phyloP scores from a whole-genome alignment of 2,888 invertebrate genomes.

The Leptopterna dolabrata region DNA sequence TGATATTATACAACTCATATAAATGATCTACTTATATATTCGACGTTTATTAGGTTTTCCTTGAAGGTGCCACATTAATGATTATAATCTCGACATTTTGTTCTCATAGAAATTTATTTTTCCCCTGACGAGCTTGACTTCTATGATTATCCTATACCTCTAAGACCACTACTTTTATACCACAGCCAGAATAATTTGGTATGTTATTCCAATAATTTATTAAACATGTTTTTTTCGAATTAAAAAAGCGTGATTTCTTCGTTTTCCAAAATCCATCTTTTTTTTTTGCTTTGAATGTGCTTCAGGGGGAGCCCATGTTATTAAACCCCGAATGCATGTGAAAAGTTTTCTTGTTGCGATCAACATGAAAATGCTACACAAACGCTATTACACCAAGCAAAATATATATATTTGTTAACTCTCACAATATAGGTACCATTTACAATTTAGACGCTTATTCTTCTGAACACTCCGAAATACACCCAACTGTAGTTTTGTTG shows the following conservation, averaged over 20 bases:
- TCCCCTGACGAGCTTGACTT: not conserved
- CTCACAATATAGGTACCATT: not conserved
- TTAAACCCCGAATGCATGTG: not conserved
- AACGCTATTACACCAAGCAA: not conserved
- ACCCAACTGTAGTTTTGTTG: not conserved
- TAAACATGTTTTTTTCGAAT: not conserved
- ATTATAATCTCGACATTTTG: not conserved
- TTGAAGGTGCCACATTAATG: not conserved
- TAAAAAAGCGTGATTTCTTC: constrained; percentile 16
- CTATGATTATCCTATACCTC: not conserved
- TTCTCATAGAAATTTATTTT: not conserved
- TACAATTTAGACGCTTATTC: not conserved
- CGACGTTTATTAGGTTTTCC: not conserved
- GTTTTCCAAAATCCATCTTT: not conserved
- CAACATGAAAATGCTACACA: not conserved
- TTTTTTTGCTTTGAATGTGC: not conserved
- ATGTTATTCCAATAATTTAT: not conserved
- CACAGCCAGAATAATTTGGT: constrained; percentile 40
- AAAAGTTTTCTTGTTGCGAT: not conserved
- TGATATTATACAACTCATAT: not conserved
- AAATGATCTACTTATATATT: not conserved
- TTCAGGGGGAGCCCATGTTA: constrained; percentile 18
- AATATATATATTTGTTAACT: not conserved
- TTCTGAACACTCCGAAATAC: not conserved
- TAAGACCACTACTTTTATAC: constrained; percentile 1